phyloP scores from a whole-genome alignment of 2,113 vertebrate genomes.

The Nipponia nippon region DNA sequence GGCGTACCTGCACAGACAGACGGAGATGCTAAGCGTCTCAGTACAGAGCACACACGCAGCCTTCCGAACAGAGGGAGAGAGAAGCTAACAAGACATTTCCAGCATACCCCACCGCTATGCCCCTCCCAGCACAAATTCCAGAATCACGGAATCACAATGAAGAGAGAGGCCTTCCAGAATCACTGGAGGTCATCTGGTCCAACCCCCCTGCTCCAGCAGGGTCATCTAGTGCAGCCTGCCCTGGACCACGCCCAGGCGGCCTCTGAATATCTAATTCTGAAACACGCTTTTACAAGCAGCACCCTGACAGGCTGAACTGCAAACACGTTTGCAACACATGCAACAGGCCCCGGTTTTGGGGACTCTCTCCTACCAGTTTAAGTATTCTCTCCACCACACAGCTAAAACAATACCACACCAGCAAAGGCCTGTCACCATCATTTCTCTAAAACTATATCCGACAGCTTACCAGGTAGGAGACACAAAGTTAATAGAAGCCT shows the following conservation, averaged over 20 bases:
- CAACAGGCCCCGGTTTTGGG: too few species aligned
- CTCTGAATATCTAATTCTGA: not conserved
- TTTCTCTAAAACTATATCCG: fast-evolving
- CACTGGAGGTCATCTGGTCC: fast-evolving
- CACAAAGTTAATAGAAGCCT: not conserved
- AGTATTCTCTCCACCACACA: not conserved
- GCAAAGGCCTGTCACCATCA: not conserved
- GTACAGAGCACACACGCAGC: too few species aligned
- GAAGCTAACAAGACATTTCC: too few species aligned
- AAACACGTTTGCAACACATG: not conserved
- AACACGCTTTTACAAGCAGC: not conserved
- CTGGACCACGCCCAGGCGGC: not conserved
- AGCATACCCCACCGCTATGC: too few species aligned
- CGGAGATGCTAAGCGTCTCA: too few species aligned
- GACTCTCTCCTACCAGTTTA: not conserved
- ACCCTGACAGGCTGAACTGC: not conserved
- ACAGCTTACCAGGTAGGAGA: not conserved
- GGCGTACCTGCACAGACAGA: too few species aligned
- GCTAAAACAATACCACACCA: not conserved
- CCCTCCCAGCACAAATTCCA: too few species aligned
- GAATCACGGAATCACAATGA: too few species aligned
- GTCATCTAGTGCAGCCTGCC: not conserved
- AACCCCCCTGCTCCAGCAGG: not conserved
- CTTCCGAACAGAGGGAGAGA: too few species aligned
- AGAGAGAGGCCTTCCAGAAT: too few species aligned